Evolutionary conservation across 2,113 vertebrate species (phyloP).

Genomic region (Oophaga pumilio): DNA sequence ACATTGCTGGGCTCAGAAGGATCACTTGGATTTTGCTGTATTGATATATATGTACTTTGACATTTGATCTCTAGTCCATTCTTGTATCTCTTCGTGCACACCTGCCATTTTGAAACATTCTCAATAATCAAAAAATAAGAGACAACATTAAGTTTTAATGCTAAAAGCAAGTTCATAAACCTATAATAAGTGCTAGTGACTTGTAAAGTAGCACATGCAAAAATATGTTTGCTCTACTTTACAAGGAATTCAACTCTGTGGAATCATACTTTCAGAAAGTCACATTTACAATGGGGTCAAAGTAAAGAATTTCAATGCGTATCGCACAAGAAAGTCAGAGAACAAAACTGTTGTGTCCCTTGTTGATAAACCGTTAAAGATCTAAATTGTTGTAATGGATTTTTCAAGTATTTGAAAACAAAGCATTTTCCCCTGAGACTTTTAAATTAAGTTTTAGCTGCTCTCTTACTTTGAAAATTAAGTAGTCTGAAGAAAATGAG

Average conservation of each 20-base stretch:
- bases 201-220: not conserved
- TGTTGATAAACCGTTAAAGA: conserved; percentile 54
- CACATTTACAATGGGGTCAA: conserved; percentile 45
- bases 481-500: conserved; percentile 30
- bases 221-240: conserved; percentile 16
- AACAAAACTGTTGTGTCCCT: conserved; percentile 52
- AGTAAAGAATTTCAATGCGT: conserved; percentile 43
- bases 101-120: not conserved
- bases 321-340: conserved; percentile 42
- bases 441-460: conserved; percentile 49
- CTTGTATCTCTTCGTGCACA: not conserved
- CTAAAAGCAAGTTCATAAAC: not conserved
- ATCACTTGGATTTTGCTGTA: too few relatives aligned
- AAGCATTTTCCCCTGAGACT: conserved; percentile 45
- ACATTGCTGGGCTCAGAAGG: too few relatives aligned
- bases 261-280: conserved; percentile 42
- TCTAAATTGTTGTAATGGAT: conserved; percentile 57
- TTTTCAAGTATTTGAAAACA: conserved; percentile 56
- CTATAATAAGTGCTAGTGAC: not conserved
- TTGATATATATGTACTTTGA: too few relatives aligned
- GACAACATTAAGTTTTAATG: not conserved
- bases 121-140: not conserved
- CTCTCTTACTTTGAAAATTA: conserved; percentile 50
- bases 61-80: not conserved
- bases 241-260: not conserved